Evolutionary conservation across 2,888 invertebrate genomes (phyloP).

Genomic region (Macaria liturata): DNA sequence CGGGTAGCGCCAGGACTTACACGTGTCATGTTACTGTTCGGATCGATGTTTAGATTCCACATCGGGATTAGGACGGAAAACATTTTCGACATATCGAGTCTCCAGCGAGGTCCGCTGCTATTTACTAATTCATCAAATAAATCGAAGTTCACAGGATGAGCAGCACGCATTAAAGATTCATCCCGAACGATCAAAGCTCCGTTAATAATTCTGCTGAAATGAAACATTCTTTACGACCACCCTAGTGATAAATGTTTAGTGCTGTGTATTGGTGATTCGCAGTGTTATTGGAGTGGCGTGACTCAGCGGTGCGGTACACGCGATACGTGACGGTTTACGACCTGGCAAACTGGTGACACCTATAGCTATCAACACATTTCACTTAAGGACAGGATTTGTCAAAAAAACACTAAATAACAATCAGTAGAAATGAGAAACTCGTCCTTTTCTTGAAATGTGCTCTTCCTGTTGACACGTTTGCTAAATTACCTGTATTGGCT

Average conservation of each 20-base stretch:
- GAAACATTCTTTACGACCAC: slow-evolving; percentile 9
- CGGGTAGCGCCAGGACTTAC: no score
- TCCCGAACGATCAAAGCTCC: slow-evolving; percentile 9
- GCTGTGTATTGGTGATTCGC: slow-evolving; percentile 5
- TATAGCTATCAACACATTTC: no score
- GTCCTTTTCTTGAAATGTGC: no score
- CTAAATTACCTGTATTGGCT: no score
- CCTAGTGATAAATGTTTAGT: slow-evolving; percentile 13
- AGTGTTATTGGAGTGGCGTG: slow-evolving; percentile 3
- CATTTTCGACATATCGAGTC: not conserved
- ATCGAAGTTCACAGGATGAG: slow-evolving; percentile 6
- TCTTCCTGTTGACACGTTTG: no score
- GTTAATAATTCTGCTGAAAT: slow-evolving; percentile 7
- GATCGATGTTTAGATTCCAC: no score
- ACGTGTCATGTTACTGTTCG: no score
- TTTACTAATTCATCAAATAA: slow-evolving; percentile 6
- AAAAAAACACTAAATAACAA: no score
- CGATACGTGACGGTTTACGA: slow-evolving; percentile 7
- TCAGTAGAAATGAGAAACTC: no score
- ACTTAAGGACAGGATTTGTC: no score
- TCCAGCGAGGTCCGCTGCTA: slow-evolving; percentile 1
- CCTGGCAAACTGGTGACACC: not conserved
- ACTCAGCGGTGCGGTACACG: slow-evolving; percentile 1
- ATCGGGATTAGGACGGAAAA: no score
- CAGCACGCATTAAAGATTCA: slow-evolving; percentile 7